Evolutionary conservation across 2,113 vertebrate genomes (phyloP), one percentile per base, ranked within the genome.

Genomic region (Aegotheles bennettii): DNA sequence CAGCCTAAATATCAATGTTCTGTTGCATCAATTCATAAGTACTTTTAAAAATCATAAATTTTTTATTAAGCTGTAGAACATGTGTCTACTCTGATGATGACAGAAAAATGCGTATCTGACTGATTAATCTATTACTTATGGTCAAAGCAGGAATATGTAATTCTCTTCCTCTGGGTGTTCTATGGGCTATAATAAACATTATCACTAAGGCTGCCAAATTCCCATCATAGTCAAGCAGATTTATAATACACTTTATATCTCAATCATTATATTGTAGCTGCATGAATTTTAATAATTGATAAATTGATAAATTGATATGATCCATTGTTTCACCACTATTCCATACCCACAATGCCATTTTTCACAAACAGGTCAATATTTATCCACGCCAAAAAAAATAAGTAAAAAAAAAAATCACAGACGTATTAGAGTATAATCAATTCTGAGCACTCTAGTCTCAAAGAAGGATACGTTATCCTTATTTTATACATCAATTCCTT

Each of bases 31-130:
- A 78, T 60, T 69, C 7, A 29, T 16, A 48, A 40, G 2, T 56
- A 40, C 4, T 70, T 87, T 56, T 13, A 25, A 76, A 54, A 84
- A n/a, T 9, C 24, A 18, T 47, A 53, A 16, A 6, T 51, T 43
- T 25, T 8, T 33, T 43, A 16, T 45, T 79, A 69, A 59, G 64
- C 6, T 0, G 2, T 23, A 35, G 2, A 9, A 24, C 4, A 1
- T 13, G 3, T 73, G n/a, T 28, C 7, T 61, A 48, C 31, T 54
- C 10, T 40, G 35, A 59, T n/a, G 59, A 25, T 8, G 26, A 47
- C 5, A 53, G 13, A 69, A n/a, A 60, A 83, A 54, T 47, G 12
- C 5, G 33, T 53, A 4, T 7, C 13, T 69, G 20, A 68, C 3
- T 43, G 17, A 63, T 73, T 51, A 67, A 68, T 77, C 16, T 68